Evolutionary conservation across 2,888 invertebrate genomes (phyloP), one percentile per base, ranked within the genome.

Genomic region (Branchipolynoe longqiensis): DNA sequence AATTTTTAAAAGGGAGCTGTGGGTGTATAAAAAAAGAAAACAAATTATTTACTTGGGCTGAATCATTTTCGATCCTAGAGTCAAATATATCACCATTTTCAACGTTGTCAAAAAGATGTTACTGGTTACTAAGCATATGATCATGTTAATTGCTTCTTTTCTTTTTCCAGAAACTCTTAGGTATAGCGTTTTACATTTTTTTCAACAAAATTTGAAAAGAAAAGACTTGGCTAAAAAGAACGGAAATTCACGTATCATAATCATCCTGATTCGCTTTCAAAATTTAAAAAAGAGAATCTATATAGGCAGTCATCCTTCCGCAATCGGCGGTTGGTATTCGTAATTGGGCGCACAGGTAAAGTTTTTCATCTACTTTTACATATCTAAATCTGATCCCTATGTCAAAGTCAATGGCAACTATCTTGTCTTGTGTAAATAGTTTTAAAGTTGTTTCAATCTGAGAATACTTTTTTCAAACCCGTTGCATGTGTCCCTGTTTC

Each of bases 361-460:
- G 78, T 78, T n/a, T 73, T 41, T 38, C 41, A 73, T 73, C 73
- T 73, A 78, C 78, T 78, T 48, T 36, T 78, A 78, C 48, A 22
- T 78, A 78, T 78, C 78, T 78, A 40, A 78, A 78, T 78, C 78
- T 78, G 54, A 78, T 48, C 48, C 78, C 78, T 78, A n/a, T 78
- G 28, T 78, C 28, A 22, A n/a, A 78, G 78, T 78, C 41, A 41
- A 14, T 78, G 0, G 28, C 41, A 25, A 31, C n/a, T 25, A 41
- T 40, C 25, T n/a, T 8, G 41, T 48, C 31, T 41, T 78, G 78
- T 78, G 78, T 78, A 78, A 25, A 41, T 25, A 48, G 78, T 78
- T 48, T n/a, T 22, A 78, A 78, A 69, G 33, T 69, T 38, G 38
- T 36, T 69, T 36, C 69, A 36, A 33, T 14, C 38, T 69, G 36